Percentiles rank a stretch among this genome's conserved stretches.
These are phyloP conservation scores for Ormyrus nitidulus DNA, from an alignment of 2,888 invertebrate genomes.

Conservation along the genomic window DNA sequence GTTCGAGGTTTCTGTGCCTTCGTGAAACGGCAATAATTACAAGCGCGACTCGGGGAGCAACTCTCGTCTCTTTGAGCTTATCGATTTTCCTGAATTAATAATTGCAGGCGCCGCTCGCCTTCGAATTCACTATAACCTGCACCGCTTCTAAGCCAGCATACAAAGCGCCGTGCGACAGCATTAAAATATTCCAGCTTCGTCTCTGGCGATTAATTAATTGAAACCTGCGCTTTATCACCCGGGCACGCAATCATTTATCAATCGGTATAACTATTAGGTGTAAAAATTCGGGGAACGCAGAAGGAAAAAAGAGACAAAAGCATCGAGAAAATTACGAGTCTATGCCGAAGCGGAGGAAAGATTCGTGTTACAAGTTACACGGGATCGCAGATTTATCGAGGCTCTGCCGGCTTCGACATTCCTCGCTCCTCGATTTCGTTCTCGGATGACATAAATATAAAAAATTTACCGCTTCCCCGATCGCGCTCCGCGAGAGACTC, in stretches of 20 bases:
- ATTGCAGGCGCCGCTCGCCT: slow-evolving; percentile 64
- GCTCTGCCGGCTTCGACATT: slow-evolving; percentile 60
- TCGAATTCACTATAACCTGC: neutral
- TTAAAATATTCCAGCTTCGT: neutral
- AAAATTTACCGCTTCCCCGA: slow-evolving; percentile 60
- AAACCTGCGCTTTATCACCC: no score
- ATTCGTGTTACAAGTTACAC: slow-evolving; percentile 47
- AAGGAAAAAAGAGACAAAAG: neutral
- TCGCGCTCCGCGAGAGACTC: neutral
- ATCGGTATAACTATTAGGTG: neutral
- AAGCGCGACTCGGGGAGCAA: slow-evolving; percentile 65
- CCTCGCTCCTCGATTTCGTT: slow-evolving; percentile 61
- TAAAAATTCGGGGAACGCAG: neutral
- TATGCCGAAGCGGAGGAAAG: slow-evolving; percentile 10
- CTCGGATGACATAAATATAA: slow-evolving; percentile 62
- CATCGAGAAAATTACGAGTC: slow-evolving; percentile 38
- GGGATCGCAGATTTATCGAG: slow-evolving; percentile 61
- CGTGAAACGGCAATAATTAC: slow-evolving; percentile 71
- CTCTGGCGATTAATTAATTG: no score
- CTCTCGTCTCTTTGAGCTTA: slow-evolving; percentile 70
- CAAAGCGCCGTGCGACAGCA: neutral
- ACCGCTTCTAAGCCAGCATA: neutral
- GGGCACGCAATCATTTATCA: no score
- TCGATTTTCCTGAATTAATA: slow-evolving; percentile 74
- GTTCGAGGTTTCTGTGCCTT: slow-evolving; percentile 51